Evolutionary conservation across 2,888 invertebrate genomes (phyloP).

Genomic region (Tenthredo notha): DNA sequence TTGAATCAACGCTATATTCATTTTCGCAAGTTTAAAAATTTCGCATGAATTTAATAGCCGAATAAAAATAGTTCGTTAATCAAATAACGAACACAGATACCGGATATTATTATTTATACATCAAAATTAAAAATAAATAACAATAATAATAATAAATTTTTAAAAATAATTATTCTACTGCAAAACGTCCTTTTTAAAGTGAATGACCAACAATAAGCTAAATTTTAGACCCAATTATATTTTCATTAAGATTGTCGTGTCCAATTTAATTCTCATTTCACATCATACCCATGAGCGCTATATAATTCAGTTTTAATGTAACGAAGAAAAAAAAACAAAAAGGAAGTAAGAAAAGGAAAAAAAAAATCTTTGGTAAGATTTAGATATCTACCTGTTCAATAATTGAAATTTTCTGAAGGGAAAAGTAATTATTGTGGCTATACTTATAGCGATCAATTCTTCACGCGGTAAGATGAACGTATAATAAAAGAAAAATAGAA

Average conservation of each 20-base stretch:
- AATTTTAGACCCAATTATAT: neutral
- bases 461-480: neutral
- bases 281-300: neutral
- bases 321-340: neutral
- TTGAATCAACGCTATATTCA: neutral
- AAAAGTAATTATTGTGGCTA: neutral
- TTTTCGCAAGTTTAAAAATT: neutral
- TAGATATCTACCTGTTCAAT: neutral
- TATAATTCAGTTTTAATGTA: neutral
- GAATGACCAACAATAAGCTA: slow-evolving; percentile 2
- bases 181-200: neutral
- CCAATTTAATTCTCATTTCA: neutral
- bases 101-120: neutral
- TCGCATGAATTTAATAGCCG: neutral
- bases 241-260: slow-evolving; percentile 10
- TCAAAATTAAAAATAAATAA: neutral
- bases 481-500: neutral
- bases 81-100: neutral
- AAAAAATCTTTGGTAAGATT: neutral
- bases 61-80: neutral
- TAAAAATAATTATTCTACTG: slow-evolving; percentile 7
- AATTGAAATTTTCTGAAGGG: neutral
- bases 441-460: neutral
- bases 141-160: neutral
- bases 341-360: neutral